A percentile compares a stretch with the other conserved stretches of the same genome.
Evolutionary conservation across 2,888 invertebrate genomes (phyloP).

Genomic region (Clivina fossor): DNA sequence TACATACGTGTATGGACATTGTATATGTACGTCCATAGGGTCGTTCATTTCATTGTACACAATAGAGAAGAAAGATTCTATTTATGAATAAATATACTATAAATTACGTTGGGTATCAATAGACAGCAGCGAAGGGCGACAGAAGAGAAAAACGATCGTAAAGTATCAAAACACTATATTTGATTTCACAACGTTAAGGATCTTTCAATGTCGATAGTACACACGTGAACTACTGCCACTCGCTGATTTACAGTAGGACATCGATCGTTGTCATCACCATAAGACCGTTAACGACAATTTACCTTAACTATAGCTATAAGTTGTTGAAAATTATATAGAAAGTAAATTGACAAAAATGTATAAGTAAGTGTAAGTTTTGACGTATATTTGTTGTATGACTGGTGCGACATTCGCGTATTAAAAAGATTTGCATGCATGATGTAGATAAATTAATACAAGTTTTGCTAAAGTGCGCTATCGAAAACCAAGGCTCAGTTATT

Average conservation of each 20-base stretch:
- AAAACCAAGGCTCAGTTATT: background rate
- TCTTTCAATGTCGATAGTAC: background rate
- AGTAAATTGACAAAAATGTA: too few relatives aligned
- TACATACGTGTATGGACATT: slow-evolving; percentile 9
- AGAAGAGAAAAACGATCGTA: background rate
- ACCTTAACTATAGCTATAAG: too few relatives aligned
- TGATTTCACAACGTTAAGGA: background rate
- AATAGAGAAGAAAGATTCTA: slow-evolving; percentile 39
- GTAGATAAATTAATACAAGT: slow-evolving; percentile 9
- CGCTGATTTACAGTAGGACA: too few relatives aligned
- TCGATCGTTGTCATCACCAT: too few relatives aligned
- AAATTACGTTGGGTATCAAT: slow-evolving; percentile 44
- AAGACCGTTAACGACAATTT: too few relatives aligned
- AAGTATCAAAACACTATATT: background rate
- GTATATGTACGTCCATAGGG: slow-evolving; percentile 8
- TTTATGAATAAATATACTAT: slow-evolving; percentile 52
- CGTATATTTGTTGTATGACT: too few relatives aligned
- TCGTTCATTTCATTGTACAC: slow-evolving; percentile 21
- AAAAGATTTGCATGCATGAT: background rate
- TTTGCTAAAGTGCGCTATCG: slow-evolving; percentile 8
- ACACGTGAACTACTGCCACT: too few relatives aligned
- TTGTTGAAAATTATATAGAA: too few relatives aligned
- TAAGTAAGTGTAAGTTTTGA: background rate
- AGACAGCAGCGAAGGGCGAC: background rate
- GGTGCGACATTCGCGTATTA: background rate